phyloP scores from a whole-genome alignment of 92 coral and sea anemone genomes.

The Epizoanthus illoricatus region DNA sequence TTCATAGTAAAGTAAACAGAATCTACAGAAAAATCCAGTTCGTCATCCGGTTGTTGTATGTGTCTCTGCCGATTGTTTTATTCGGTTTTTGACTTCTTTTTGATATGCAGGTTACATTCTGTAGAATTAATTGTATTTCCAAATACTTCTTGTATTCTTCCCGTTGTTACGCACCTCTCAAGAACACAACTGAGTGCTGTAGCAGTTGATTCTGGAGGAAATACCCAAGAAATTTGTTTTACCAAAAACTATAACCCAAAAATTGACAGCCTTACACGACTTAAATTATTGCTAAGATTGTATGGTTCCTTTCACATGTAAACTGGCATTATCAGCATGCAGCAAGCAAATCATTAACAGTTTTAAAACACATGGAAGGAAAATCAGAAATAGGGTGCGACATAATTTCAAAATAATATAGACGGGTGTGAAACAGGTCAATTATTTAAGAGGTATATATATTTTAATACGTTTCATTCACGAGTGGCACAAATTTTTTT shows the following conservation, averaged over 20 bases:
- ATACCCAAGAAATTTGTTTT: background rate
- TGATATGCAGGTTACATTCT: no score
- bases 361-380: background rate
- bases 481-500: no score
- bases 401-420: slow-evolving; percentile 9
- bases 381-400: background rate
- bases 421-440: background rate
- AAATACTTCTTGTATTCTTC: no score
- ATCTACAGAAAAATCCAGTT: background rate
- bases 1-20: background rate
- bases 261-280: background rate
- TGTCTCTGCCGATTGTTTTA: no score
- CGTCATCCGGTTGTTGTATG: no score
- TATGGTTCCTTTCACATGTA: background rate
- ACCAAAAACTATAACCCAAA: background rate
- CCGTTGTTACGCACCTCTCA: no score
- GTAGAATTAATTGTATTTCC: no score
- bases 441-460: slow-evolving; percentile 8
- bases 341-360: background rate
- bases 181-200: background rate
- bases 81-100: no score
- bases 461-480: no score
- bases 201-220: background rate
- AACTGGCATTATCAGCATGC: background rate
- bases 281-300: background rate